Evolutionary conservation across 1,140 invertebrate species (phyloP).

Genomic region (Platyscapa corneri): DNA sequence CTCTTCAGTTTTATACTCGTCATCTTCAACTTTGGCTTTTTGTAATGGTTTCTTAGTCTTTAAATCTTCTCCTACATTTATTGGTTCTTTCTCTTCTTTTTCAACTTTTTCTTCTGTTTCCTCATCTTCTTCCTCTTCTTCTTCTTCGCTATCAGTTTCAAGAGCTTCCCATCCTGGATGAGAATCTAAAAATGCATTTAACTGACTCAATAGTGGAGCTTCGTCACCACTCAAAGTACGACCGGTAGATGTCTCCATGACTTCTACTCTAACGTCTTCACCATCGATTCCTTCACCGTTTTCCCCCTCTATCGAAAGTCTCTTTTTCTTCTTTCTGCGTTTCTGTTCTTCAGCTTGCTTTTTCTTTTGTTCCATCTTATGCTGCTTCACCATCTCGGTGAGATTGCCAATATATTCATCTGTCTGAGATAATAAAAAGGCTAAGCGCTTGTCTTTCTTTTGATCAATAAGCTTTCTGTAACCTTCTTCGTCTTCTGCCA

Average conservation of each 20-base stretch:
- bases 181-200: conserved; percentile 87
- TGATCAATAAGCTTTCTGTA: conserved; percentile 99
- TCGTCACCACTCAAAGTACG: conserved; percentile 90
- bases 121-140: conserved; percentile 79
- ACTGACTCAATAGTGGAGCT: conserved; percentile 90
- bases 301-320: conserved; percentile 81
- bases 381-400: conserved; percentile 96
- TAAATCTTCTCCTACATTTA: conserved; percentile 73
- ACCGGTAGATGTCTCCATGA: conserved; percentile 91
- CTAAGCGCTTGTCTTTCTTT: conserved; percentile 99
- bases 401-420: conserved; percentile 98
- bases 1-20: conserved; percentile 92
- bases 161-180: conserved; percentile 93
- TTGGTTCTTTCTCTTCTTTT: conserved; percentile 70
- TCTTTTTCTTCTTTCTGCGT: conserved; percentile 75
- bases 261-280: conserved; percentile 86
- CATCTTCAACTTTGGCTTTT: conserved; percentile 93
- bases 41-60: conserved; percentile 83
- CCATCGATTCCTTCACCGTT: conserved; percentile 77
- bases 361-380: conserved; percentile 90
- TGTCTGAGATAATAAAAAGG: conserved; percentile 97
- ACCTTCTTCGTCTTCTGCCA: conserved; percentile 97
- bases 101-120: conserved; percentile 69
- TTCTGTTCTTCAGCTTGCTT: conserved; percentile 90
- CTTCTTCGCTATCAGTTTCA: conserved; percentile 83